These are phyloP conservation scores for Pimpla rufipes DNA, from an alignment of 2,888 invertebrate genomes.

Conservation along the genomic window DNA sequence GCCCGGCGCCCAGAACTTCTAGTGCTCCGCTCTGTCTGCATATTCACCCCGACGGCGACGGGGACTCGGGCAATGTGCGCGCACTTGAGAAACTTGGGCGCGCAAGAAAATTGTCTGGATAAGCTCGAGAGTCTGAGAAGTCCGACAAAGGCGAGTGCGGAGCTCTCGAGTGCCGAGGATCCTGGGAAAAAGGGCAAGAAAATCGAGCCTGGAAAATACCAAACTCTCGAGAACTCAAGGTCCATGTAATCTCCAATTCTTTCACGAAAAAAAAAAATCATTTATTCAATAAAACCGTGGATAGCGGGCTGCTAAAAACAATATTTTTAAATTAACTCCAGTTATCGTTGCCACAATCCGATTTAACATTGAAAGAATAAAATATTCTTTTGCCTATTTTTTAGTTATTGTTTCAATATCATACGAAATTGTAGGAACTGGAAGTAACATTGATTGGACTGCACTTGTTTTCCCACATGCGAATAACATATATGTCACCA, in stretches of 20 bases:
- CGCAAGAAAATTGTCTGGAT: conserved; percentile 56
- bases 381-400: too few species aligned
- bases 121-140: conserved; percentile 39
- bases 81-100: conserved; percentile 44
- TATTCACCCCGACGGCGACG: conserved; percentile 1
- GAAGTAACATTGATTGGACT: too few species aligned
- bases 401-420: too few species aligned
- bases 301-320: too few species aligned
- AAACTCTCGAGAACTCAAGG: conserved; percentile 2
- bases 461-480: too few species aligned
- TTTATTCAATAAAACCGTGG: too few species aligned
- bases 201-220: conserved; percentile 43
- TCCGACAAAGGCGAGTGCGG: conserved; percentile 38
- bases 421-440: too few species aligned
- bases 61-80: conserved; percentile 16
- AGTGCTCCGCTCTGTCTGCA: conserved; percentile 34
- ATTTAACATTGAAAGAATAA: too few species aligned
- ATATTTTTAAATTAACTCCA: too few species aligned
- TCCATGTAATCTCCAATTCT: background rate
- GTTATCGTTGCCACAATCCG: too few species aligned
- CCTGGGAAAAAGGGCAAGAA: conserved; percentile 33
- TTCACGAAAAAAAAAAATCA: too few species aligned
- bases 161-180: conserved; percentile 31
- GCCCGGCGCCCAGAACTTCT: conserved; percentile 57
- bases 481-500: too few species aligned